Evolutionary conservation across 1,140 invertebrate genomes (phyloP).

Genomic region (Episyrphus balteatus): DNA sequence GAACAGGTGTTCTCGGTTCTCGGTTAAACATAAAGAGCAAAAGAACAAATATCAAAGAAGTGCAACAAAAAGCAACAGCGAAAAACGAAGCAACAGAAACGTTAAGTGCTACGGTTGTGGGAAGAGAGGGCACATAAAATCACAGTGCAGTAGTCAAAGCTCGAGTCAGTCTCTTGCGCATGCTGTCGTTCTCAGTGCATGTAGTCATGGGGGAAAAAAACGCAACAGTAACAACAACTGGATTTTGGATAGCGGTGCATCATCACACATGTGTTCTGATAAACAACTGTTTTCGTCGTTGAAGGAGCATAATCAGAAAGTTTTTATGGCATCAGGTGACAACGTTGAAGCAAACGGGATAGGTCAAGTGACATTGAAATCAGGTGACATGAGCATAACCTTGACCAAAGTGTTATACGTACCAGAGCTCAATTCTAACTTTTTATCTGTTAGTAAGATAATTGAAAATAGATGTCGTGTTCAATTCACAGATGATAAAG

Average conservation of each 20-base stretch:
- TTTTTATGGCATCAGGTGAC: conserved; percentile 2
- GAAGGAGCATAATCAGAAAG: not conserved
- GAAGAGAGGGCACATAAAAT: conserved; percentile 3
- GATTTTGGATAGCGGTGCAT: conserved; percentile 5
- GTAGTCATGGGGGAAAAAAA: no score
- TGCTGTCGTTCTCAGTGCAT: not conserved
- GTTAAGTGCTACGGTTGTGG: conserved; percentile 6
- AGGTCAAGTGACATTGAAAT: conserved; percentile 3
- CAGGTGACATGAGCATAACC: not conserved
- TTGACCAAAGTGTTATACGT: not conserved
- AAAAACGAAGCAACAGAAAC: not conserved
- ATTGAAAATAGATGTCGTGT: not conserved
- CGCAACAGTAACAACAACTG: not conserved
- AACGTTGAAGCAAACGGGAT: not conserved
- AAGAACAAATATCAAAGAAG: not conserved
- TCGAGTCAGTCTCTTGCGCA: not conserved
- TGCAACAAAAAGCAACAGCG: not conserved
- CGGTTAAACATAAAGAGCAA: not conserved
- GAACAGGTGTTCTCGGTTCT: not conserved
- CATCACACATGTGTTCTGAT: not conserved
- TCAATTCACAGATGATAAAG: not conserved
- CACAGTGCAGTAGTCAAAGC: conserved; percentile 1
- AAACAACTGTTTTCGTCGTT: not conserved
- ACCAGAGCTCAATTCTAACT: conserved; percentile 4
- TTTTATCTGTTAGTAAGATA: conserved; percentile 1